These are phyloP conservation scores for Antheraea mylitta DNA, from an alignment of 1,140 invertebrate genomes.

Conservation along the genomic window DNA sequence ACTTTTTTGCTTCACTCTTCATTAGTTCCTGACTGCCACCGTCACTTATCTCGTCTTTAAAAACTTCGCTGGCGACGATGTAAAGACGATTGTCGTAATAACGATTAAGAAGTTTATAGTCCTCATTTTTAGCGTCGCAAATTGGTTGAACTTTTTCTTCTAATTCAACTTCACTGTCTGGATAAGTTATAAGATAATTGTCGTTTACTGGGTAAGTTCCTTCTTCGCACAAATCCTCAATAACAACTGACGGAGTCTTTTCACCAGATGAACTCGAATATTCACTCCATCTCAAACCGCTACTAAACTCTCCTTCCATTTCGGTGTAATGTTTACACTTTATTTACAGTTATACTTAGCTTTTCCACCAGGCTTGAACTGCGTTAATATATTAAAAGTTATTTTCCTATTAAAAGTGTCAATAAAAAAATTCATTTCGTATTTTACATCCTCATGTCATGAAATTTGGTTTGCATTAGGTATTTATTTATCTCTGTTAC, in stretches of 20 bases:
- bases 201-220: conserved; percentile 40
- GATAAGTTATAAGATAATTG: conserved; percentile 54
- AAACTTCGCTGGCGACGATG: conserved; percentile 52
- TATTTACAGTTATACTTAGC: neutral
- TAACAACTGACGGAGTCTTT: conserved; percentile 38
- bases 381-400: neutral
- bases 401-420: too few species aligned
- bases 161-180: conserved; percentile 37
- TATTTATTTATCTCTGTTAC: too few species aligned
- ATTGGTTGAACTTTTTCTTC: conserved; percentile 26
- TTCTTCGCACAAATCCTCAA: conserved; percentile 37
- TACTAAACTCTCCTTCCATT: conserved; percentile 59
- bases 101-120: conserved; percentile 45
- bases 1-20: conserved; percentile 60
- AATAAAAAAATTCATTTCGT: too few species aligned
- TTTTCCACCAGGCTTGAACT: too few species aligned
- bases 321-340: conserved; percentile 17
- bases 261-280: conserved; percentile 40
- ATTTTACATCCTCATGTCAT: neutral
- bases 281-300: conserved; percentile 49
- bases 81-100: conserved; percentile 55
- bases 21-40: conserved; percentile 51
- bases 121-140: conserved; percentile 37
- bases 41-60: conserved; percentile 58
- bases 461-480: too few species aligned